phyloP scores from a whole-genome alignment of 1,140 invertebrate genomes.

The Heterodera schachtii region DNA sequence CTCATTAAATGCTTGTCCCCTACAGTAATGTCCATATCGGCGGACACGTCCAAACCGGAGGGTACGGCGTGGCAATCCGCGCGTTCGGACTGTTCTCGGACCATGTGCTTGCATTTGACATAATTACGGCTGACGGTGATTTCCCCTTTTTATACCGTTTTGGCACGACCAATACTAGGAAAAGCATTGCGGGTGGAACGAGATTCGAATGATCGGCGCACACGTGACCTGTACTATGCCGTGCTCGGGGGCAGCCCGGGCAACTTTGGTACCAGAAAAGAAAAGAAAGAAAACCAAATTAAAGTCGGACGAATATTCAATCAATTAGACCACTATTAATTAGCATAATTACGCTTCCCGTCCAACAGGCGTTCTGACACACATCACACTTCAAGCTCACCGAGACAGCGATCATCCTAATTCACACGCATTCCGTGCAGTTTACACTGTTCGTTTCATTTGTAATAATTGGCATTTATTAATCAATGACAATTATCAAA shows the following conservation, averaged over 20 bases:
- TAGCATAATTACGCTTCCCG: too few relatives aligned
- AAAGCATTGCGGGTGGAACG: too few relatives aligned
- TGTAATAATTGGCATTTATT: not conserved
- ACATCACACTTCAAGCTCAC: not conserved
- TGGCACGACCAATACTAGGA: too few relatives aligned
- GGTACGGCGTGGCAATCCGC: not conserved
- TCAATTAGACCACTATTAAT: too few relatives aligned
- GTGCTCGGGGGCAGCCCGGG: slow-evolving; percentile 13
- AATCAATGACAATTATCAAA: not conserved
- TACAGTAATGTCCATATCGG: not conserved
- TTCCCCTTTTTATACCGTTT: not conserved
- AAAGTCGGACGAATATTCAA: too few relatives aligned
- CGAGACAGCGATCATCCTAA: slow-evolving; percentile 6
- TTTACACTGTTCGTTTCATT: not conserved
- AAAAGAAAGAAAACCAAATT: too few relatives aligned
- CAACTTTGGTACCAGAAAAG: slow-evolving; percentile 1
- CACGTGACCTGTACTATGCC: too few relatives aligned
- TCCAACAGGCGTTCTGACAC: not conserved
- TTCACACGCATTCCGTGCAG: not conserved
- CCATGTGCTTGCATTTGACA: not conserved
- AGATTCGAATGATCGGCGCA: too few relatives aligned
- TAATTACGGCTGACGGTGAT: not conserved
- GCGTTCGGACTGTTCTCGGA: not conserved
- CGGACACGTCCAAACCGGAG: not conserved
- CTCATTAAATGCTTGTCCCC: too few relatives aligned